Percentiles rank a stretch among this genome's conserved stretches.
Evolutionary conservation across 2,113 vertebrate genomes (phyloP).

Genomic region (Cervus canadensis): DNA sequence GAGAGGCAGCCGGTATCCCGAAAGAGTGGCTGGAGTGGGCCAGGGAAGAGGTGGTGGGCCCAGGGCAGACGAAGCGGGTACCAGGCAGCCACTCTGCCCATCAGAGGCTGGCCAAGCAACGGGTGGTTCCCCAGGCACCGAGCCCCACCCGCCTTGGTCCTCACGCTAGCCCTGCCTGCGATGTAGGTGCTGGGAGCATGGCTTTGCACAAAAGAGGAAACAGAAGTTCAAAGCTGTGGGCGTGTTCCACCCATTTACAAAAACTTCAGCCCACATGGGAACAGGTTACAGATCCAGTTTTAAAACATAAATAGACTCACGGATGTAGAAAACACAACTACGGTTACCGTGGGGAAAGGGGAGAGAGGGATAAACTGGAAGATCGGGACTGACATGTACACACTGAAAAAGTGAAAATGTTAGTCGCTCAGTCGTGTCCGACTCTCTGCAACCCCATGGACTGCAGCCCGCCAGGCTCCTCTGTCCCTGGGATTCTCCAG

Average conservation of each 20-base stretch:
- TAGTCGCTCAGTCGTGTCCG: neutral
- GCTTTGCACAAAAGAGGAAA: slow-evolving; percentile 1
- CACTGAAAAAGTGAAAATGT: neutral
- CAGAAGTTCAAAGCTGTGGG: neutral
- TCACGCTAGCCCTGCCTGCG: neutral
- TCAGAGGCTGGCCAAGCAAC: neutral
- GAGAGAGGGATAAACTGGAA: neutral
- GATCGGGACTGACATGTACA: neutral
- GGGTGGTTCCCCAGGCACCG: neutral
- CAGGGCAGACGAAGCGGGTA: neutral
- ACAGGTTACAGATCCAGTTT: neutral
- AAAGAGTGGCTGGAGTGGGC: neutral
- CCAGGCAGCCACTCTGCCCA: neutral
- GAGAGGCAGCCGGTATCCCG: neutral
- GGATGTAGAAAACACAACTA: neutral
- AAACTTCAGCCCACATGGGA: neutral
- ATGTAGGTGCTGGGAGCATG: fast-evolving
- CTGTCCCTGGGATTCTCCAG: neutral
- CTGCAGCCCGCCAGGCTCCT: neutral
- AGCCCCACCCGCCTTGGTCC: neutral
- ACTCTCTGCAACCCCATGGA: neutral
- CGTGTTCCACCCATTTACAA: neutral
- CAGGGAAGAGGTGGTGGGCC: neutral
- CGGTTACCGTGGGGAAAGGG: neutral
- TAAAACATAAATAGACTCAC: neutral